Conservation (phyloP, 2,797 vertebrate species). For the Aphelocoma californica region DNA sequence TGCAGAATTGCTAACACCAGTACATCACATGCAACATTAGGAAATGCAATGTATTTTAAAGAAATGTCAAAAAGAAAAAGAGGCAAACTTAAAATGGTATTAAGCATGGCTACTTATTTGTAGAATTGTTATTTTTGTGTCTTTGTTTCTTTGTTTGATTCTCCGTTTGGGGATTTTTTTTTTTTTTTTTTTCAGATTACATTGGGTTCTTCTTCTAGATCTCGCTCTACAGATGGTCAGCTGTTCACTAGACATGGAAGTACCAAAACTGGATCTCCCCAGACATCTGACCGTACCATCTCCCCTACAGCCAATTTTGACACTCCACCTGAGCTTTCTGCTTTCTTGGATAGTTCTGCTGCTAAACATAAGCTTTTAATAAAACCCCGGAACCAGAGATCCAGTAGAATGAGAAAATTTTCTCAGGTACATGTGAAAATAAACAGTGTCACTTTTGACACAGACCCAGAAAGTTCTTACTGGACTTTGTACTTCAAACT, state of each 20-base stretch:
- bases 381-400: slow-evolving; percentile 91
- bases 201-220: slow-evolving; percentile 67
- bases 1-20: background rate
- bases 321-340: slow-evolving; percentile 78
- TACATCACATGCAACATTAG: background rate
- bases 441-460: background rate
- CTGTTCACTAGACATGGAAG: slow-evolving; percentile 10
- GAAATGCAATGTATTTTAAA: background rate
- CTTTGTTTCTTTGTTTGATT: background rate
- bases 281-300: slow-evolving; percentile 42
- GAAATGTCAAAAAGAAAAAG: background rate
- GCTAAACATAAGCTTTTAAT: slow-evolving; percentile 94
- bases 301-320: slow-evolving; percentile 80
- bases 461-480: background rate
- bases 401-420: slow-evolving; percentile 79
- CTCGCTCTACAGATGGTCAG: slow-evolving; percentile 69
- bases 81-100: background rate
- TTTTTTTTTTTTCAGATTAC: slow-evolving; percentile 63
- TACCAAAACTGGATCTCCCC: slow-evolving; percentile 24
- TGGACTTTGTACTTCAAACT: background rate
- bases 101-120: background rate
- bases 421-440: slow-evolving; percentile 74
- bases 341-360: slow-evolving; percentile 90
- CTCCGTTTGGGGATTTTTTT: background rate
- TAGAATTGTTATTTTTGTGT: background rate